phyloP scores from a whole-genome alignment of 2,888 invertebrate genomes.

The Drosophila subsilvestris region DNA sequence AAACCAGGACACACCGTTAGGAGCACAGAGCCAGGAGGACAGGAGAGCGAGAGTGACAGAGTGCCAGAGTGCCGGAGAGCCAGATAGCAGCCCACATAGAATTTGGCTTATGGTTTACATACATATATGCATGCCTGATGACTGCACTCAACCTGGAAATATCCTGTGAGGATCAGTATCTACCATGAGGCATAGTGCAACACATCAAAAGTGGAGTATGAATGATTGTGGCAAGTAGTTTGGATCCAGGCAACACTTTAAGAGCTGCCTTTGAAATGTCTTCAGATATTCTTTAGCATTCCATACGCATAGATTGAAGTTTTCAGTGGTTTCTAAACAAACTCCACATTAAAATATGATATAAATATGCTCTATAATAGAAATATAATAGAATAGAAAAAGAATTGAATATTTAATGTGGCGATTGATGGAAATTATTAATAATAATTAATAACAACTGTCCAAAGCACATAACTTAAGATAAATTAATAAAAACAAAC shows the following conservation, averaged over 20 bases:
- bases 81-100: slow-evolving; percentile 16
- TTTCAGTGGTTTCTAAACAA: background rate
- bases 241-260: too few relatives aligned
- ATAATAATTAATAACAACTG: too few relatives aligned
- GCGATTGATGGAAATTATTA: too few relatives aligned
- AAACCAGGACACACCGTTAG: slow-evolving; percentile 41
- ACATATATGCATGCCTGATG: background rate
- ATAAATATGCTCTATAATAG: too few relatives aligned
- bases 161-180: background rate
- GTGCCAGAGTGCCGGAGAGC: background rate
- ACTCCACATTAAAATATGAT: too few relatives aligned
- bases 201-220: background rate
- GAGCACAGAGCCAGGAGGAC: slow-evolving; percentile 14
- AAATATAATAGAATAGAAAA: too few relatives aligned
- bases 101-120: slow-evolving; percentile 10
- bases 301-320: background rate
- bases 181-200: background rate
- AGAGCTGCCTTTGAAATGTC: too few relatives aligned
- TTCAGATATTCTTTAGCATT: too few relatives aligned
- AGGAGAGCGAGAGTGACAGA: background rate
- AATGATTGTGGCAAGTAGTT: background rate
- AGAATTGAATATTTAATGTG: too few relatives aligned
- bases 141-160: background rate
- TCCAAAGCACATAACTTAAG: background rate
- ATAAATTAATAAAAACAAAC: slow-evolving; percentile 4